Base-by-base conservation (phyloP, 2,113 vertebrate genomes). In the Sylvilagus bachmani region DNA sequence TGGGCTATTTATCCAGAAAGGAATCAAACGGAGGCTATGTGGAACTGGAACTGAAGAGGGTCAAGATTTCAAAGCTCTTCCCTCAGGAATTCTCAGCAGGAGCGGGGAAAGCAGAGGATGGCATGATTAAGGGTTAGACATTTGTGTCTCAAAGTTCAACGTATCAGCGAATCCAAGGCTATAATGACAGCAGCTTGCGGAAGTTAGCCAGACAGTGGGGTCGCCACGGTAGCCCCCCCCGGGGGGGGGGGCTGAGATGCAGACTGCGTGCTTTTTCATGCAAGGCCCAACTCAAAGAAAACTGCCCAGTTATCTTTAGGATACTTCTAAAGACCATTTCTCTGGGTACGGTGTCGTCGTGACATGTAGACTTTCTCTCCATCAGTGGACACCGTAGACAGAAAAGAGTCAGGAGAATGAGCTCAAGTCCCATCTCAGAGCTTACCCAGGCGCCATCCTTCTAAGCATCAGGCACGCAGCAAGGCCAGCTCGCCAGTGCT, bases 141-240 rank as follows among this genome's bases (percentile, higher is more conserved):
- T 29, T 2, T 70, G 70, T 49, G 38, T 75, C 77, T 89, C 38
- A 24, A 36, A 96, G 31, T 17, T 58, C 53, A 31, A 4, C 31
- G 8, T 14, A 0, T 21, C n/a, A 19, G 29, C 11, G 27, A 91
- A 17, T 24, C 75, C 1, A 33, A 17, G 27, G 19, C 44, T 51
- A 16, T 6, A 2, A 1, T 44, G 70, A 4, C 58, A 33, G 55
- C 12, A 16, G 31, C 77, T 31, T 9, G 14, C 67, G 74, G 36
- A 31, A 22, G 17, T 31, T 19, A 29, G 49, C 29, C 67, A 9
- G 38, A 24, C 70, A 24, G 16, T 12, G 17, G 6, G 11, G 36
- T 44, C 44, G 27, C 14, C 75, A 58, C 8, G 5, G 1, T 0
- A 10, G n/a, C 9, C 49, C 10, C 27, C 2, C 2, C 36, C 14